phyloP scores from a whole-genome alignment of 2,113 vertebrate genomes.

The Sakesphorus luctuosus region DNA sequence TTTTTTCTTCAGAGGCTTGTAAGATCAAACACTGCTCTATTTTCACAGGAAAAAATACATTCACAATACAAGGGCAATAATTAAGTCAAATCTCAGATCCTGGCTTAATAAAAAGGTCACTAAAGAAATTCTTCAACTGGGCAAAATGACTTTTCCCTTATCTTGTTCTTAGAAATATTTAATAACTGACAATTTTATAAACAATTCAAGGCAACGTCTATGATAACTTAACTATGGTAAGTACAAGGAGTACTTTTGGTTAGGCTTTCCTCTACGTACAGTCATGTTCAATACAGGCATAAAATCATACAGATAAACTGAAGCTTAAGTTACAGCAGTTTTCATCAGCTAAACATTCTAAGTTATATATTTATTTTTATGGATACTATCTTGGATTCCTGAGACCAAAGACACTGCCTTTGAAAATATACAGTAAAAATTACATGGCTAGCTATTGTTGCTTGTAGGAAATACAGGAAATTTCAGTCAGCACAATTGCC shows the following conservation, averaged over 20 bases:
- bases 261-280: not conserved
- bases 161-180: not conserved
- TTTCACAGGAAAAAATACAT: not conserved
- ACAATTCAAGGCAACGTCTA: not conserved
- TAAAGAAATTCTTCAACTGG: not conserved
- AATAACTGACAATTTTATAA: not conserved
- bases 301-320: not conserved
- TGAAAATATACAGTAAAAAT: not conserved
- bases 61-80: not conserved
- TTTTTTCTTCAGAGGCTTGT: not conserved
- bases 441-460: not conserved
- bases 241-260: not conserved
- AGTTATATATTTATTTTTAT: not conserved
- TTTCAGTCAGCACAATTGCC: not conserved
- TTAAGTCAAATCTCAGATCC: not conserved
- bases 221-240: not conserved
- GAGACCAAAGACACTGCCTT: not conserved
- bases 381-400: not conserved
- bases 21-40: not conserved
- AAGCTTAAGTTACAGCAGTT: not conserved
- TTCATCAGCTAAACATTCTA: not conserved
- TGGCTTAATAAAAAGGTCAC: not conserved
- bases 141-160: not conserved
- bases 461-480: not conserved
- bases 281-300: not conserved